Base-by-base conservation (phyloP, 1,140 invertebrate species). In the Cydia pomonella region DNA sequence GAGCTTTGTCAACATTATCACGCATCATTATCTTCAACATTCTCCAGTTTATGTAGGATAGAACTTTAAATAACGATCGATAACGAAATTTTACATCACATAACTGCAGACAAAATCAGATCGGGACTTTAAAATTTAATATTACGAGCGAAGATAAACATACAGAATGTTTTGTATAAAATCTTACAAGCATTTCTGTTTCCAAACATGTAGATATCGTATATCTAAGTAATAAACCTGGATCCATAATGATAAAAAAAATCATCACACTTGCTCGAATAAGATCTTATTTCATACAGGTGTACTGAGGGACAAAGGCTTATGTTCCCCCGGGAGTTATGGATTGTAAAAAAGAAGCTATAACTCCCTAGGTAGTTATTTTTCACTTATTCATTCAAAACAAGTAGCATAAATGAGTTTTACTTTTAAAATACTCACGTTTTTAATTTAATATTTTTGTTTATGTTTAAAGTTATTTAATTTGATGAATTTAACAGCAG, bases 1-100 rank as follows among this genome's bases (percentile, higher is more conserved):
- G 53, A 59, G 23, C 53, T 59, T 50, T 23, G 21, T 59, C 53
- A 12, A 59, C 21, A n/a, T 59, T 59, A 59, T 59, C 53, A 59
- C 21, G 10, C 21, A 23, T 23, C 53, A 59, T 21, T 23, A 59
- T 59, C 53, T 59, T 23, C 10, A 59, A 59, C 53, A 59, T 59
- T 53, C 18, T 53, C n/a, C n/a, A 53, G 50, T 53, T 53, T 59
- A 59, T 59, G 21, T 59, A 23, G 21, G 21, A 18, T 23, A 59
- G 18, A 23, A 9, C 12, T 59, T 23, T 59, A 59, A 59, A 59
- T 23, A 59, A 59, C 50, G 18, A 59, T 7, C 9, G 18, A 59
- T 59, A 59, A 59, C 7, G 21, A 59, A n/a, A 23, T n/a, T 53
- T n/a, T 53, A 53, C 50, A 23, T 23, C 53, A 59, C 53, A 59